phyloP scores from a whole-genome alignment of 2,797 vertebrate species.

The Melanotaenia parkinsoni region DNA sequence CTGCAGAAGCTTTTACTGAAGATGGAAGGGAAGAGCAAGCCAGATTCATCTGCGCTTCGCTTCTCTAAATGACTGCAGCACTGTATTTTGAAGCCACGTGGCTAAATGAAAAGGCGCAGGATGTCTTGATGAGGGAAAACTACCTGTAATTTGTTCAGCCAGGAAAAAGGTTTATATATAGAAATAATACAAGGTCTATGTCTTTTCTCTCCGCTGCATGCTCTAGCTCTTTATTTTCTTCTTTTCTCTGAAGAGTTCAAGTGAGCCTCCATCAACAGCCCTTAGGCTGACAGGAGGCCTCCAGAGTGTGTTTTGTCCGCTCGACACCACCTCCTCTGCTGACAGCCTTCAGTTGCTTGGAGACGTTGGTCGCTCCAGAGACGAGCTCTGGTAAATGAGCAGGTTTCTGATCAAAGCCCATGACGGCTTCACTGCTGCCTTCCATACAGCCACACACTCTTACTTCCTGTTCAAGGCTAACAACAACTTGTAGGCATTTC shows the following conservation, averaged over 20 bases:
- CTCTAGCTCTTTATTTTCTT: slow-evolving; percentile 6
- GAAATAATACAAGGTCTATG: slow-evolving; percentile 29
- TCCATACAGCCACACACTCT: slow-evolving; percentile 33
- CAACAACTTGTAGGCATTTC: slow-evolving; percentile 32
- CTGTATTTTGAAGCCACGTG: slow-evolving; percentile 29
- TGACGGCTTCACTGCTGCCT: slow-evolving; percentile 54
- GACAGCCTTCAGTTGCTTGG: slow-evolving; percentile 81
- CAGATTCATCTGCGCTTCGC: slow-evolving; percentile 32
- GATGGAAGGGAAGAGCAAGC: slow-evolving; percentile 10
- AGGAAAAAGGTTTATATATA: slow-evolving; percentile 81
- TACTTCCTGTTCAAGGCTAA: slow-evolving; percentile 57
- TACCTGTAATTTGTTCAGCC: slow-evolving; percentile 77
- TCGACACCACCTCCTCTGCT: slow-evolving; percentile 64
- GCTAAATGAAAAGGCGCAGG: slow-evolving; percentile 56
- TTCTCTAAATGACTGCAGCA: slow-evolving; percentile 37
- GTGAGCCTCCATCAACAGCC: slow-evolving; percentile 57
- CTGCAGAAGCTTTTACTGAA: slow-evolving; percentile 57
- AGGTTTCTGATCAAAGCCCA: slow-evolving; percentile 79
- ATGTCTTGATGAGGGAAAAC: slow-evolving; percentile 69
- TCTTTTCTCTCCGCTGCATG: slow-evolving; percentile 12
- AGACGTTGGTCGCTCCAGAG: slow-evolving; percentile 74
- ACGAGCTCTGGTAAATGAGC: slow-evolving; percentile 73
- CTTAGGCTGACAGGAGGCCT: slow-evolving; percentile 77
- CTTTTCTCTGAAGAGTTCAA: slow-evolving; percentile 42
- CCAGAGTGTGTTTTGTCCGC: slow-evolving; percentile 72